Conservation (phyloP, 2,888 invertebrate species). For the Parascotia fuliginaria region DNA sequence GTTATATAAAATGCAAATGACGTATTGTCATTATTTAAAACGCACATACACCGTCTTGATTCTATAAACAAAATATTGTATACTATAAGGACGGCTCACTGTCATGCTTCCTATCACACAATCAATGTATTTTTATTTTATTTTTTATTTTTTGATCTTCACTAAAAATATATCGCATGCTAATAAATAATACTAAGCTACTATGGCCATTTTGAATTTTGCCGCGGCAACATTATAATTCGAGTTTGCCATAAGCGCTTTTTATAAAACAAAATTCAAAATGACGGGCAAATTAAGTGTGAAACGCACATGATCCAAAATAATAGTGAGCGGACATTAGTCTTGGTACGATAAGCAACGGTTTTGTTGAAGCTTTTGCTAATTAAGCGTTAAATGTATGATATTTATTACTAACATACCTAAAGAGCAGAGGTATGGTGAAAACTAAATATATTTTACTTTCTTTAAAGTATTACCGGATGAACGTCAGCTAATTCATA, state of each 20-base stretch:
- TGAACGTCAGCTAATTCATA: too few relatives aligned
- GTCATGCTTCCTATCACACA: constrained; percentile 66
- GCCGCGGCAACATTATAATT: constrained; percentile 30
- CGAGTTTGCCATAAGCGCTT: constrained; percentile 21
- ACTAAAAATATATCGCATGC: constrained; percentile 74
- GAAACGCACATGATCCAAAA: constrained; percentile 62
- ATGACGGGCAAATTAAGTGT: constrained; percentile 61
- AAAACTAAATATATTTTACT: too few relatives aligned
- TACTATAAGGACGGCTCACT: constrained; percentile 67
- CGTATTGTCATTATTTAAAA: constrained; percentile 37
- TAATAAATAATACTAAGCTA: constrained; percentile 82
- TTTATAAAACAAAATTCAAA: constrained; percentile 66
- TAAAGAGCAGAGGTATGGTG: background rate
- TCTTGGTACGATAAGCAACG: constrained; percentile 23
- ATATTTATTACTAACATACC: background rate
- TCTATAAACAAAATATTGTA: constrained; percentile 46
- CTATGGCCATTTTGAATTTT: constrained; percentile 57
- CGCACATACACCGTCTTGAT: constrained; percentile 44
- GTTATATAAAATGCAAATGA: constrained; percentile 44
- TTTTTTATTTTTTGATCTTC: constrained; percentile 50
- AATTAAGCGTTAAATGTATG: background rate
- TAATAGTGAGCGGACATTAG: constrained; percentile 49
- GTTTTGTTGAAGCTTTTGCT: constrained; percentile 7
- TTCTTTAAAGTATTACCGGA: too few relatives aligned
- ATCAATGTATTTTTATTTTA: constrained; percentile 56